Evolutionary conservation across 2,797 vertebrate species (phyloP), one percentile per base, ranked within the genome.

Genomic region (Spheniscus humboldti): DNA sequence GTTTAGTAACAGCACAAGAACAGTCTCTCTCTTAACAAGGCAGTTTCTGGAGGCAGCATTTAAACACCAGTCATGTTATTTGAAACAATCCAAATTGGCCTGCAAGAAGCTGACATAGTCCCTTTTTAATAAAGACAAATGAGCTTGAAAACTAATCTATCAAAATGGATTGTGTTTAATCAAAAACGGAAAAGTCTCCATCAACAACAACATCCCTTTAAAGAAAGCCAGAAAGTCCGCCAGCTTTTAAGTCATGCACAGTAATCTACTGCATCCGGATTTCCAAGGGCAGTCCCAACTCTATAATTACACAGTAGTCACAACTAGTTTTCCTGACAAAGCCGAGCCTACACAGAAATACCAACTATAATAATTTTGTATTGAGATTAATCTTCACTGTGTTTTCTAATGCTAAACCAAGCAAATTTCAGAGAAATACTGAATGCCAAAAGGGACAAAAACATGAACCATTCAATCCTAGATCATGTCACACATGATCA

Each of bases 211-310:
- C 39, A 72, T 8, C 45, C 24, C 35, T 88, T 92, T 86, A 76
- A 88, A 93, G 80, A 94, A 95, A 84, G 60, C 16, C 35, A 66
- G 85, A 88, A 94, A 57, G 7, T 64, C 50, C 37, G 31, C 31
- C 45, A 88, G 71, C n/a, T 71, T 81, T 72, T 55, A 86, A 62
- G 41, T 88, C 66, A 85, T 6, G 13, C 60, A 41, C 30, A 45
- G 73, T 13, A 60, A 84, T 60, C 57, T 59, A 60, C 52, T n/a
- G 67, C 37, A 60, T 89, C 39, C 18, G 4, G 57, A 88, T 93
- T 94, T 96, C 87, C 79, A 94, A 95, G 66, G 84, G 68, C 76
- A 94, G 90, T 79, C 41, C 39, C 37, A 87, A 90, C 31, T 39
- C 43, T 85, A 0, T 59, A 96, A 95, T 87, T 92, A 94, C 23